These are phyloP conservation scores for Notospermus geniculatus DNA, from an alignment of 1,140 invertebrate species.

Conservation along the genomic window DNA sequence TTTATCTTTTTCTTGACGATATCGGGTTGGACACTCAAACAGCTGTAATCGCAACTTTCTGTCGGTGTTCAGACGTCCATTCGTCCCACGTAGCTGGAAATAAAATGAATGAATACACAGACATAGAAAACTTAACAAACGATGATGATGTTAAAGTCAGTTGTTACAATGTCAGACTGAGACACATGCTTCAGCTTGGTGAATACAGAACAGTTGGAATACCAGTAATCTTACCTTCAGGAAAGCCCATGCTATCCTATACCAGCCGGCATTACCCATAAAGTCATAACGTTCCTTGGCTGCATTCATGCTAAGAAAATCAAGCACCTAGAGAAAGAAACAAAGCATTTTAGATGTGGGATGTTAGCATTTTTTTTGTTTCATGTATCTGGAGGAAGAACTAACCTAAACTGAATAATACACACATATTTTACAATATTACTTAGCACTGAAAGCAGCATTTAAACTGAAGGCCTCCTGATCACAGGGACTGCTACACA, in stretches of 20 bases:
- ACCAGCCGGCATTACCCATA: conserved; percentile 57
- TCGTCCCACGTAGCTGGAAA: conserved; percentile 47
- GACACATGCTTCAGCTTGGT: no score
- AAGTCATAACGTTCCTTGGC: conserved; percentile 30
- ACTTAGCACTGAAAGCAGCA: background rate
- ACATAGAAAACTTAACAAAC: background rate
- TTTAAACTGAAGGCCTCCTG: background rate
- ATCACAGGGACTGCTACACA: no score
- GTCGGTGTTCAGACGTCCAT: conserved; percentile 59
- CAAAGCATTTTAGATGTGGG: no score
- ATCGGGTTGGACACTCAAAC: conserved; percentile 53
- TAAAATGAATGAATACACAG: background rate
- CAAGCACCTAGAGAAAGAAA: conserved; percentile 41
- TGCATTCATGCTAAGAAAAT: conserved; percentile 53
- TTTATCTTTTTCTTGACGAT: conserved; percentile 25
- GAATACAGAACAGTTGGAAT: no score
- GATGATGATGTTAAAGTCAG: no score
- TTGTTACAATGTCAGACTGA: no score
- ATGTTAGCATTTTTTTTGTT: no score
- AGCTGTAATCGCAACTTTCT: conserved; percentile 64
- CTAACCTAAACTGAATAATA: background rate
- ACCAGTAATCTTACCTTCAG: conserved; percentile 64
- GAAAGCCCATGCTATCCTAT: conserved; percentile 69
- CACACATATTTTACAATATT: background rate
- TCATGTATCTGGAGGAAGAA: no score